Evolutionary conservation across 2,113 vertebrate genomes (phyloP).

Genomic region (Triplophysa tibetana): DNA sequence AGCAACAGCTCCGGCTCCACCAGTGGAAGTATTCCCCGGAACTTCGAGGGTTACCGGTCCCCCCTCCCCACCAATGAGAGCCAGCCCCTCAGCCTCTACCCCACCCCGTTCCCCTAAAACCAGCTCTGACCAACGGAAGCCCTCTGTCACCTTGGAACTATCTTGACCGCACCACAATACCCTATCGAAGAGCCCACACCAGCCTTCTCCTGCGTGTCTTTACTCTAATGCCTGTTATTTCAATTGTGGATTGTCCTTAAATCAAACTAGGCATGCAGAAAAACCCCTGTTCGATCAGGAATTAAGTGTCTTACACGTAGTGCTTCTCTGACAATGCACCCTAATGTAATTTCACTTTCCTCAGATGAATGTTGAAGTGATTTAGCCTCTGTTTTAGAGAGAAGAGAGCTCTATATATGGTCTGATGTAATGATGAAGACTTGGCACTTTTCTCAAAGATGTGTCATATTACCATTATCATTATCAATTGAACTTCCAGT

Average conservation of each 20-base stretch:
- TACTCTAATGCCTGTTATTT: neutral
- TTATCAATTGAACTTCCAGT: slow-evolving; percentile 10
- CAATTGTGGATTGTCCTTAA: slow-evolving; percentile 24
- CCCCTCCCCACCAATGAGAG: slow-evolving; percentile 94
- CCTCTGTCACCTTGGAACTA: slow-evolving; percentile 17
- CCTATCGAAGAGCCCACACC: no score
- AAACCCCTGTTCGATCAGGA: slow-evolving; percentile 13
- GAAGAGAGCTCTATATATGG: neutral
- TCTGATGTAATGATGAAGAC: neutral
- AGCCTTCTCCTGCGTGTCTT: neutral
- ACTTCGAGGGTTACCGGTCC: slow-evolving; percentile 93
- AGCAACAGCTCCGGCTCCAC: slow-evolving; percentile 99
- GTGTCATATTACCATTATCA: slow-evolving; percentile 14
- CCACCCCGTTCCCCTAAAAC: slow-evolving; percentile 84
- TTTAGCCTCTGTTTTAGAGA: neutral
- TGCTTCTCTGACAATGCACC: neutral
- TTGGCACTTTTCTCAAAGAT: slow-evolving; percentile 9
- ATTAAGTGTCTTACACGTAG: neutral
- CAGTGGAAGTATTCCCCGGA: slow-evolving; percentile 95
- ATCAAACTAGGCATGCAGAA: slow-evolving; percentile 1
- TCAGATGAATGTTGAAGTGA: neutral
- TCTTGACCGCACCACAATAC: neutral
- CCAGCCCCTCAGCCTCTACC: slow-evolving; percentile 97
- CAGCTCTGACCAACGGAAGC: slow-evolving; percentile 1
- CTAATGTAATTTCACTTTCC: neutral